Base-by-base conservation (phyloP, 2,113 vertebrate genomes). In the Anolis sagrei region DNA sequence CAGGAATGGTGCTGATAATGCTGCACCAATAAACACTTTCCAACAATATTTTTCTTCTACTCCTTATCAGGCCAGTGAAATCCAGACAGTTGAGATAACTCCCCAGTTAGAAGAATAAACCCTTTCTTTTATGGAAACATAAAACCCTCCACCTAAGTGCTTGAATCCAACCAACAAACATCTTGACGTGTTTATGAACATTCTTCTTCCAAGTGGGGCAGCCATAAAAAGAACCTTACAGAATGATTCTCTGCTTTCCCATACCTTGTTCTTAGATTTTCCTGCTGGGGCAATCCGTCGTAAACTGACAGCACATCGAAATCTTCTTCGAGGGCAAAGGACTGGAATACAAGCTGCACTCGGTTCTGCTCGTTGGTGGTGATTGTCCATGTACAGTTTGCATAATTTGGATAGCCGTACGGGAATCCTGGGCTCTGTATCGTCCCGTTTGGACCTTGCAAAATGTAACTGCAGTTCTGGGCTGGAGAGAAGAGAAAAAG, bases 311-410 rank as follows among this genome's bases (percentile, higher is more conserved):
- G 93, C 16, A 99, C 97, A 84, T 99, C 99, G 89, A 99, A 99
- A 93, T 99, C 99, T 95, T 99, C 99, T 92, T 99, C 99, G 76
- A 99, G 94, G 0, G 99, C 99, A 54, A 99, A 99, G 91, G 98
- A 98, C 95, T 98, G 98, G 97, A 99, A 99, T 92, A 99, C 98
- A 5, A 99, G 97, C 95, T 99, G 99, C 96, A 99, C 98, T 94
- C 99, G 96, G 95, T 98, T 98, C 95, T 99, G 97, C 91, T 98
- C 98, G 76, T 98, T 97, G 0, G 97, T 97, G 27, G 97, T 97
- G 91, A 99, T 97, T 93, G 97, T 99, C 99, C 99, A 99, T 1
- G 98, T 99, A 94, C 99, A 99, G 97, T 99, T 99, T 96, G 98
- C 99, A 29, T 99, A 99, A 96, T 99, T 99, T 85, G 99, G 99